These are phyloP conservation scores for Genyomyrus donnyi DNA, from an alignment of 2,113 vertebrate species.

Conservation along the genomic window DNA sequence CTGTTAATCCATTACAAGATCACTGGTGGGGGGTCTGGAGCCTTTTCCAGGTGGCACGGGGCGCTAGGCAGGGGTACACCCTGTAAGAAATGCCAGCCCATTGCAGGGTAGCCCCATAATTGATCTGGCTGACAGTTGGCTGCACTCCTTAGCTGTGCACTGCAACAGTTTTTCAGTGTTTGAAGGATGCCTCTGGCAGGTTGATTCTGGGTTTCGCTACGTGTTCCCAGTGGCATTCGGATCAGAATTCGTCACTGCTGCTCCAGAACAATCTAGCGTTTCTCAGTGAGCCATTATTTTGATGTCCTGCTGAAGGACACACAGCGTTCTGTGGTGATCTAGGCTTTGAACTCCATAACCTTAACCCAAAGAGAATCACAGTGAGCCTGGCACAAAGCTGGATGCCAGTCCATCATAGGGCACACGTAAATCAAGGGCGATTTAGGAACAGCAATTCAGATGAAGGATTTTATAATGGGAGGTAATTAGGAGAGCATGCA, in stretches of 20 bases:
- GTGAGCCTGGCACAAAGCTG: background rate
- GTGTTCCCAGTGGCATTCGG: background rate
- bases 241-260: background rate
- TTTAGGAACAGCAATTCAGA: background rate
- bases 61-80: background rate
- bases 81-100: background rate
- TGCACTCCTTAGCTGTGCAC: background rate
- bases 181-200: background rate
- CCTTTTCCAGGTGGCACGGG: background rate
- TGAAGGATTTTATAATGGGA: background rate
- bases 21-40: background rate
- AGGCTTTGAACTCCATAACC: background rate
- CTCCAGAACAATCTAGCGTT: background rate
- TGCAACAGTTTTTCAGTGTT: background rate
- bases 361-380: background rate
- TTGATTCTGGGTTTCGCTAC: background rate
- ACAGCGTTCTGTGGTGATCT: background rate
- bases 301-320: background rate
- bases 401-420: background rate
- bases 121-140: background rate
- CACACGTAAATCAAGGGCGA: background rate
- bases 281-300: background rate
- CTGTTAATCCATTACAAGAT: background rate
- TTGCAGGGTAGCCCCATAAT: background rate
- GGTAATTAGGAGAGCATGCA: background rate